Evolutionary conservation across 2,797 vertebrate genomes (phyloP).

Genomic region (Eidolon dupreanum): DNA sequence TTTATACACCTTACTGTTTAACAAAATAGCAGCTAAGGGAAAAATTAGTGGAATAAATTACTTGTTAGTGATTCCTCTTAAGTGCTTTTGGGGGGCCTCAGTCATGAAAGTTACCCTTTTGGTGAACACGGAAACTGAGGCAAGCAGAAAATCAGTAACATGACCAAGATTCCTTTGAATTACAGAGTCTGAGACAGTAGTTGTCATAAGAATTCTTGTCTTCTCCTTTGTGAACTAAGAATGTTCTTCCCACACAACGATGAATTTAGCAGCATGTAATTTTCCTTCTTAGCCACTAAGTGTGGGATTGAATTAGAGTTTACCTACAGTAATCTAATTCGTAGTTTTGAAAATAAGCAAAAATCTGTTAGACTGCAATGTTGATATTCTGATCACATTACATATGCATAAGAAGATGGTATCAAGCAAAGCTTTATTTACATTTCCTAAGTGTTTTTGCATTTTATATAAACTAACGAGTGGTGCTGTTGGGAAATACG

Average conservation of each 20-base stretch:
- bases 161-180: neutral
- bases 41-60: neutral
- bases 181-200: neutral
- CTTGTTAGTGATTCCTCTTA: neutral
- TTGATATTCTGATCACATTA: conserved; percentile 73
- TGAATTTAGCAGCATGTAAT: conserved; percentile 73
- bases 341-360: conserved; percentile 77
- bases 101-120: neutral
- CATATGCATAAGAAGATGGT: conserved; percentile 68
- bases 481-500: conserved; percentile 65
- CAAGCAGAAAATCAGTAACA: neutral
- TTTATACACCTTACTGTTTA: neutral
- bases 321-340: conserved; percentile 81
- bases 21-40: neutral
- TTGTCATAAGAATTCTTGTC: conserved; percentile 60
- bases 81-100: neutral
- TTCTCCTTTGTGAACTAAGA: conserved; percentile 45
- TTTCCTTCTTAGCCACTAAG: conserved; percentile 71
- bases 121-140: neutral
- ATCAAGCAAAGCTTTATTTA: conserved; percentile 78
- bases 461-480: conserved; percentile 78
- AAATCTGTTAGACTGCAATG: conserved; percentile 61
- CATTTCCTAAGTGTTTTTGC: conserved; percentile 71
- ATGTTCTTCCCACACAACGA: conserved; percentile 68
- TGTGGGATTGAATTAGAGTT: conserved; percentile 75